Evolutionary conservation across 2,113 vertebrate species (phyloP).

Genomic region (Anolis carolinensis): DNA sequence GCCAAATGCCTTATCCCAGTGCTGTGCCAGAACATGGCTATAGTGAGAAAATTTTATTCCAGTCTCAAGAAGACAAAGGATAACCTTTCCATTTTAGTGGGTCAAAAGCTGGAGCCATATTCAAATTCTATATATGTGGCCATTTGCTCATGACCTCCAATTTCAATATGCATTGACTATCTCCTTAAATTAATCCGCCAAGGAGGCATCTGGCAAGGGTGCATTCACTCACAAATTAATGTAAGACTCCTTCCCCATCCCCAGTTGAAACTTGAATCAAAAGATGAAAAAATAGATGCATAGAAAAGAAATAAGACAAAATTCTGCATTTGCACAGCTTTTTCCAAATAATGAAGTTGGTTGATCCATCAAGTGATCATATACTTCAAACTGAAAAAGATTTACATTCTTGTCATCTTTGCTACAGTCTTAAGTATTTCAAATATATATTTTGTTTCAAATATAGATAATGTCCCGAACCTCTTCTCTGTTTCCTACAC

Average conservation of each 20-base stretch:
- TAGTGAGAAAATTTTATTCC: background rate
- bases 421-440: background rate
- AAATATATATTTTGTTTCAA: too few species aligned
- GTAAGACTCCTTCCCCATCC: too few species aligned
- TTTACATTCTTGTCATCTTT: constrained; percentile 33
- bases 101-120: background rate
- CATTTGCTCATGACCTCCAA: background rate
- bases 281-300: too few species aligned
- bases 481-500: background rate
- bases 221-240: too few species aligned
- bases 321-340: too few species aligned
- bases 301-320: background rate
- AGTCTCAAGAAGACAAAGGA: background rate
- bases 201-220: too few species aligned
- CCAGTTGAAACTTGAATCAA: too few species aligned
- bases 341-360: constrained; percentile 45
- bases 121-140: background rate
- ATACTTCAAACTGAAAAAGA: constrained; percentile 11
- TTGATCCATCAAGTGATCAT: constrained; percentile 31
- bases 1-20: background rate
- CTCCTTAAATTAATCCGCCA: too few species aligned
- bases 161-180: too few species aligned
- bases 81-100: background rate
- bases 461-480: background rate
- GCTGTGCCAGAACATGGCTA: background rate